Evolutionary conservation across 2,113 vertebrate genomes (phyloP).

Genomic region (Neopipo cinnamomea): DNA sequence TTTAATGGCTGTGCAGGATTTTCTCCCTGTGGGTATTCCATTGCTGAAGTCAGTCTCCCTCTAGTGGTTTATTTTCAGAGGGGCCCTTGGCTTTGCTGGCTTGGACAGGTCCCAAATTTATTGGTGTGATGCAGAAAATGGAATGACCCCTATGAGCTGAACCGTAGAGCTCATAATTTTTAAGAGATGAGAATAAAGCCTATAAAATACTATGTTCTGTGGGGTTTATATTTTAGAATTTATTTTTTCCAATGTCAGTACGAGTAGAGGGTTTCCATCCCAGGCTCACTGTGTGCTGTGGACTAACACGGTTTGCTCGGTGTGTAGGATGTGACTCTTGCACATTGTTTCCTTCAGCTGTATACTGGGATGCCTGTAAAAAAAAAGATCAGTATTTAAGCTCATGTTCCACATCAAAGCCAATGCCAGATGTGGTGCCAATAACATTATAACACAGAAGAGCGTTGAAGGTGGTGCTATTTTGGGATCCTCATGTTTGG

Average conservation of each 20-base stretch:
- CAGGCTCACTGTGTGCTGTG: not conserved
- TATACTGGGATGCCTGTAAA: not conserved
- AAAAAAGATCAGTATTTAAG: not conserved
- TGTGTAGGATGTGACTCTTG: not conserved
- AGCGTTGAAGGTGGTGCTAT: constrained; percentile 5
- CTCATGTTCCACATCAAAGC: constrained; percentile 19
- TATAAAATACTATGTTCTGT: not conserved
- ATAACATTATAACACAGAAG: not conserved
- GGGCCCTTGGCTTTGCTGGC: not conserved
- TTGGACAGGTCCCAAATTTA: not conserved
- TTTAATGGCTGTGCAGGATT: not conserved
- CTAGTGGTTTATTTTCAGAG: constrained; percentile 58
- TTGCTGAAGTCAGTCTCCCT: constrained; percentile 58
- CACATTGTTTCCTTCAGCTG: constrained; percentile 25
- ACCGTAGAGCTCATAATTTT: not conserved
- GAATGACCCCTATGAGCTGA: not conserved
- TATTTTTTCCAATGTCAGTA: not conserved
- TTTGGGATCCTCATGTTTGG: not conserved
- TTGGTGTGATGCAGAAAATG: not conserved
- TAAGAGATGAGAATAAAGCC: not conserved
- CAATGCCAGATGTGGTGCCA: constrained; percentile 43
- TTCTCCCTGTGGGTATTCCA: not conserved
- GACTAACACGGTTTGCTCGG: not conserved
- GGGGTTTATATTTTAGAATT: not conserved
- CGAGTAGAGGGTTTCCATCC: not conserved